Evolutionary conservation across 2,888 invertebrate species (phyloP), one percentile per base, ranked within the genome.

Genomic region (Cheilosia vulpina): DNA sequence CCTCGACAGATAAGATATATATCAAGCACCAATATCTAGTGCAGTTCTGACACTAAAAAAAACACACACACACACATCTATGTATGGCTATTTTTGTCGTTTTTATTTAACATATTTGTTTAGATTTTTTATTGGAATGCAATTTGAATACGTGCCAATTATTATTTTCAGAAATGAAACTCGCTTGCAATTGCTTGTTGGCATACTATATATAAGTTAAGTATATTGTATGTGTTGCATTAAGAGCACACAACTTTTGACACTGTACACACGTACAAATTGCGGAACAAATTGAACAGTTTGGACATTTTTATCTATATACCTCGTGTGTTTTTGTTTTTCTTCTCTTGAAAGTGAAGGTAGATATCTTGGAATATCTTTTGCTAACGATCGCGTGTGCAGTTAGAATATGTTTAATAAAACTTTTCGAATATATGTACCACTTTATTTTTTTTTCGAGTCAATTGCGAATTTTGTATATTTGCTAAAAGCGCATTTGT

Each of bases 121-220:
- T 53, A 41, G 21, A 55, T 57, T 69, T 79, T 79, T 81, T 85
- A 85, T 85, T 81, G 76, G 76, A 85, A 81, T 85, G 85, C 85
- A 81, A 85, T 85, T 85, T 85, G 85, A 81, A 76, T 77, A 81
- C 81, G 76, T 85, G 85, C 81, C 85, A 85, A 76, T 77, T 85
- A 81, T 77, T 85, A 76, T 76, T 81, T 81, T 77, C 62, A 72
- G 47, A 81, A 24, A 81, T 80, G 55, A 76, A 85, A 85, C 66
- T 43, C 57, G 69, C 65, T 45, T 82, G 47, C 78, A 68, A 78
- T 72, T 57, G 19, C 68, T 65, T 50, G 19, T 11, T 47, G 31
- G 34, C 24, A 62, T 47, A 11, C 45, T 58, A 27, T 6, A 27
- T 27, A 6, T 27, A 27, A 2, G 21, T 2, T 34, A 5, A 7